phyloP scores from a whole-genome alignment of 2,888 invertebrate species.

The Sclerodermus sp. region DNA sequence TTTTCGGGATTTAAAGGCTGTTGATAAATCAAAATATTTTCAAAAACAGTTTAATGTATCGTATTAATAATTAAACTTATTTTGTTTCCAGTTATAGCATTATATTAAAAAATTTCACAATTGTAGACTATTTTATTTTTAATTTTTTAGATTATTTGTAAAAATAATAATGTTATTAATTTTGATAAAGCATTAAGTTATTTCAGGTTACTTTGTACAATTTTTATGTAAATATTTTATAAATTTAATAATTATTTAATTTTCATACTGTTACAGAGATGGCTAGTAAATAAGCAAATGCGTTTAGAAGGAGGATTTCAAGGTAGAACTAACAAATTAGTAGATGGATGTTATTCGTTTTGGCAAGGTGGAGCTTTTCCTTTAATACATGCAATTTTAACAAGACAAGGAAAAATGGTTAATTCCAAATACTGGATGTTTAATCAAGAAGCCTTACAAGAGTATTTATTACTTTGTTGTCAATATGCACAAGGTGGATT shows the following conservation, averaged over 20 bases:
- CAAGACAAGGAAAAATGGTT: slow-evolving; percentile 56
- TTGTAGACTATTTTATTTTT: too few species aligned
- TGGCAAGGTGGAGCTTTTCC: slow-evolving; percentile 97
- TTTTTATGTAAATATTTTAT: too few species aligned
- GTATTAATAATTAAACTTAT: too few species aligned
- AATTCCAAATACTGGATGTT: slow-evolving; percentile 69
- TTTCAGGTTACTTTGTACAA: too few species aligned
- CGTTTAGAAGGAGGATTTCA: slow-evolving; percentile 94
- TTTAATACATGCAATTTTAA: slow-evolving; percentile 76
- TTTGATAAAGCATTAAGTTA: too few species aligned
- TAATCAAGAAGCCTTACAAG: slow-evolving; percentile 86
- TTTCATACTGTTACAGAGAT: slow-evolving; percentile 63
- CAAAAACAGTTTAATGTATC: too few species aligned
- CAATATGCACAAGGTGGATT: slow-evolving; percentile 87
- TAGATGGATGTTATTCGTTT: slow-evolving; percentile 98
- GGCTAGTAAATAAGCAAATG: slow-evolving; percentile 93
- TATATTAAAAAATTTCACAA: too few species aligned
- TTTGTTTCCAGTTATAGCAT: too few species aligned
- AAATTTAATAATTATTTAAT: background rate
- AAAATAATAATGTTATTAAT: too few species aligned
- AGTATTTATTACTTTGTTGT: slow-evolving; percentile 92
- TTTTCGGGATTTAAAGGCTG: too few species aligned
- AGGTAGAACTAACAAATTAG: slow-evolving; percentile 96
- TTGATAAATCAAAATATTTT: too few species aligned
- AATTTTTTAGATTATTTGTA: too few species aligned